These are phyloP conservation scores for Hoplodrina ambigua DNA, from an alignment of 2,888 invertebrate genomes.

Conservation along the genomic window DNA sequence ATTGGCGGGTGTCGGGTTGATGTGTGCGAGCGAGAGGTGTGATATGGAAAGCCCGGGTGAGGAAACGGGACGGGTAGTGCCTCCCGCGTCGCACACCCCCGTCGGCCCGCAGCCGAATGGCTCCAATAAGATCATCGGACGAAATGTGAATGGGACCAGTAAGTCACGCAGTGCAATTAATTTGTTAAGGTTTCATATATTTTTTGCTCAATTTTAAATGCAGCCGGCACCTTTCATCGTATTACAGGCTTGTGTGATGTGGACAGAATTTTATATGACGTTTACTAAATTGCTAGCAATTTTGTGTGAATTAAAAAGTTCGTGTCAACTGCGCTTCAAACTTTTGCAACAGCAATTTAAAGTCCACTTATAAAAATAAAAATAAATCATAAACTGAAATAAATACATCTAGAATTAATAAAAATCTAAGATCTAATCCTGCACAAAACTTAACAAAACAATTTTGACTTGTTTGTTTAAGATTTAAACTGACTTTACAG, in stretches of 20 bases:
- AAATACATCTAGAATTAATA: background rate
- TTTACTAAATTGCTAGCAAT: constrained; percentile 32
- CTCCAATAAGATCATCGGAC: constrained; percentile 91
- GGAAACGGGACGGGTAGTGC: constrained; percentile 85
- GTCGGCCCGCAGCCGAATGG: constrained; percentile 87
- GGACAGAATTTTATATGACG: constrained; percentile 27
- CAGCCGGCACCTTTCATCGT: constrained; percentile 38
- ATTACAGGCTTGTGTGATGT: constrained; percentile 28
- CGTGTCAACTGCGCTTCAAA: constrained; percentile 4
- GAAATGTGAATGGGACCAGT: constrained; percentile 92
- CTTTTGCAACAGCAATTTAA: constrained; percentile 18
- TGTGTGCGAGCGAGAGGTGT: constrained; percentile 87
- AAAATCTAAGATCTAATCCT: background rate
- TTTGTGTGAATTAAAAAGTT: constrained; percentile 30
- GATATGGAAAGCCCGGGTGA: constrained; percentile 88
- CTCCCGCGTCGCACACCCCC: constrained; percentile 84
- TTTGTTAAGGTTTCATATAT: constrained; percentile 60
- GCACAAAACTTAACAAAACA: background rate
- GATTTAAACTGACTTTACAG: no score
- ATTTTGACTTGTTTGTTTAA: background rate
- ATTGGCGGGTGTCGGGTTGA: constrained; percentile 85
- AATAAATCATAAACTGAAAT: background rate
- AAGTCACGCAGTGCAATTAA: constrained; percentile 80
- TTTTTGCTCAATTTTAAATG: constrained; percentile 46
- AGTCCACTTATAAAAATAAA: no score